These are phyloP conservation scores for Lophius piscatorius DNA, from an alignment of 2,113 vertebrate species.

Conservation along the genomic window DNA sequence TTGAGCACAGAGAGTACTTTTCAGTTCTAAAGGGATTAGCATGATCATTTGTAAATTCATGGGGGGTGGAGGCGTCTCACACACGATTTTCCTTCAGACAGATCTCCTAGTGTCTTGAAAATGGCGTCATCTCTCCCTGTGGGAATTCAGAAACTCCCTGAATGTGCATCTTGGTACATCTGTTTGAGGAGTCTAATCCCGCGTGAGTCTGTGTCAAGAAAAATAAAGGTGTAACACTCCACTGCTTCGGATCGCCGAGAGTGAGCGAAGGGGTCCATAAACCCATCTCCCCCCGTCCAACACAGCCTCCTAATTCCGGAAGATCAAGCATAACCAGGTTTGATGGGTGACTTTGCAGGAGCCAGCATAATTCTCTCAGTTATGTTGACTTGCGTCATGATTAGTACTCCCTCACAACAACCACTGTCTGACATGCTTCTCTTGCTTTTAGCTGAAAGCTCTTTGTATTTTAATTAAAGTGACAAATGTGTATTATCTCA, in stretches of 20 bases:
- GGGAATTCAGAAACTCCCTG: constrained; percentile 39
- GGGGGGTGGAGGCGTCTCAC: constrained; percentile 5
- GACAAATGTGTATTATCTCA: not conserved
- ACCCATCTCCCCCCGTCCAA: constrained; percentile 46
- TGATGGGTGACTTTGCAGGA: constrained; percentile 46
- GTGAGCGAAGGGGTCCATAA: constrained; percentile 31
- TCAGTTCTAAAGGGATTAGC: constrained; percentile 49
- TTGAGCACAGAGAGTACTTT: constrained; percentile 16
- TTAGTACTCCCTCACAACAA: constrained; percentile 24
- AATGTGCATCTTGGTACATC: constrained; percentile 47
- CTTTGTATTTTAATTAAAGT: constrained; percentile 1
- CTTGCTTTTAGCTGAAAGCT: constrained; percentile 15
- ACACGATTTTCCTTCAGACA: constrained; percentile 33
- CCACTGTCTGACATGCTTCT: constrained; percentile 16
- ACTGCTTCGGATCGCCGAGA: constrained; percentile 42
- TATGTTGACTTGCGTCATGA: constrained; percentile 44
- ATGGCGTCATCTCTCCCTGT: constrained; percentile 40
- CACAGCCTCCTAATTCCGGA: constrained; percentile 58
- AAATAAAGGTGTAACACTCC: constrained; percentile 62
- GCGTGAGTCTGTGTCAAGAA: constrained; percentile 58
- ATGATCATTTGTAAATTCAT: constrained; percentile 51
- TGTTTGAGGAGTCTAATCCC: constrained; percentile 58
- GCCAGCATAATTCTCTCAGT: constrained; percentile 30
- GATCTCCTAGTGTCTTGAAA: constrained; percentile 31
- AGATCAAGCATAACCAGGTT: constrained; percentile 55